Percentiles rank a stretch among this genome's conserved stretches.
Evolutionary conservation across 2,113 vertebrate species (phyloP).

Genomic region (Clarias magur): DNA sequence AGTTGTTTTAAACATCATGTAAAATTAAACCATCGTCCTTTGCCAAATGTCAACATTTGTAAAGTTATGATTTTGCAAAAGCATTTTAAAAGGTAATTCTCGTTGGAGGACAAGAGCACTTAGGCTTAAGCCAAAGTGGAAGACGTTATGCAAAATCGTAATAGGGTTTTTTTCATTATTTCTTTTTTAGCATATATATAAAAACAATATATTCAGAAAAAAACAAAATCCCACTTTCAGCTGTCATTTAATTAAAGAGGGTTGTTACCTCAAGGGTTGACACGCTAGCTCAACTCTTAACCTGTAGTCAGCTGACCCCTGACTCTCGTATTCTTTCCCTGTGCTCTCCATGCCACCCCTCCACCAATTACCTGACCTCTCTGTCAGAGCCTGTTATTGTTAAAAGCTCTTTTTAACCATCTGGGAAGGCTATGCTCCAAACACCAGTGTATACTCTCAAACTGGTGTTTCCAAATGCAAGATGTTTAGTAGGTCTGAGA

Average conservation of each 20-base stretch:
- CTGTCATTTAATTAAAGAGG: conserved; percentile 52
- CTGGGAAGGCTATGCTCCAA: conserved; percentile 48
- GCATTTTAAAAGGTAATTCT: conserved; percentile 66
- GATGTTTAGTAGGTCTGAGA: conserved; percentile 28
- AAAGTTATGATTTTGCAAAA: conserved; percentile 64
- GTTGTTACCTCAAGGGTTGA: conserved; percentile 50
- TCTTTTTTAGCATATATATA: too few relatives aligned
- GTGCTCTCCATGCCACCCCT: conserved; percentile 43
- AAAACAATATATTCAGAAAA: conserved; percentile 17
- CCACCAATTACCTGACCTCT: conserved; percentile 50
- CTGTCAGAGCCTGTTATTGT: conserved; percentile 52
- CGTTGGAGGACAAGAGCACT: neutral
- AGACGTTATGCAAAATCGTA: neutral
- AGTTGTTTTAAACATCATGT: conserved; percentile 73
- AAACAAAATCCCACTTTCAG: conserved; percentile 63
- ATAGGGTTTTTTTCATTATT: neutral
- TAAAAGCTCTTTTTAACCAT: conserved; percentile 50
- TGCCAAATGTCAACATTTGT: conserved; percentile 67
- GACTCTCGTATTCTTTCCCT: conserved; percentile 50
- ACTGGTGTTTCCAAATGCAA: conserved; percentile 38
- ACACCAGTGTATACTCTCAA: conserved; percentile 40
- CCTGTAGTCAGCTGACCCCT: conserved; percentile 55
- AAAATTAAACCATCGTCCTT: conserved; percentile 73
- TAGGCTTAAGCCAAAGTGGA: conserved; percentile 11
- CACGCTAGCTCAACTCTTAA: conserved; percentile 54